phyloP scores from a whole-genome alignment of 2,888 invertebrate species.

The Andrena trimmerana region DNA sequence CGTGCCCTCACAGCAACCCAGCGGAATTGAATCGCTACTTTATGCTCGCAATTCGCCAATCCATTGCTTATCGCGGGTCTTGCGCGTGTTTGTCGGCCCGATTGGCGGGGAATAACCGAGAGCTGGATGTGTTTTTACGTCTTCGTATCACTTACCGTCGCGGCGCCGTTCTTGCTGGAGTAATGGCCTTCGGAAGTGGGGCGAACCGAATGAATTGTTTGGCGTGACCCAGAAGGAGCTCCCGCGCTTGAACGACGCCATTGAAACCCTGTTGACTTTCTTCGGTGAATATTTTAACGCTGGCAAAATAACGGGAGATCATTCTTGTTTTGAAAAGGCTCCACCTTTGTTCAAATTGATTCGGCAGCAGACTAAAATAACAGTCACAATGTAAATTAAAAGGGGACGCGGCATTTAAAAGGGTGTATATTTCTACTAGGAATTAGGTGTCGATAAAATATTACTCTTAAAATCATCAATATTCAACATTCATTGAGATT shows the following conservation, averaged over 20 bases:
- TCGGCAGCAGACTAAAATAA: too few relatives aligned
- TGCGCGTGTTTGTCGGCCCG: slow-evolving; percentile 5
- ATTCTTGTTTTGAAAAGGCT: neutral
- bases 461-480: too few relatives aligned
- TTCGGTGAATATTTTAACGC: slow-evolving; percentile 22
- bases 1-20: slow-evolving; percentile 38
- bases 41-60: slow-evolving; percentile 37
- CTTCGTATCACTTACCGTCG: slow-evolving; percentile 25
- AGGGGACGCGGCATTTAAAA: too few relatives aligned
- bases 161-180: neutral
- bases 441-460: too few relatives aligned
- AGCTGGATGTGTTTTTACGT: slow-evolving; percentile 32
- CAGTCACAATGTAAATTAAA: too few relatives aligned
- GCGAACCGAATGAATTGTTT: slow-evolving; percentile 25
- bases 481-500: too few relatives aligned
- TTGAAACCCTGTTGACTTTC: neutral
- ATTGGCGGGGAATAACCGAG: slow-evolving; percentile 10
- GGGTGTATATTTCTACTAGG: too few relatives aligned
- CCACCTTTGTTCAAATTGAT: too few relatives aligned
- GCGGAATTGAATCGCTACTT: slow-evolving; percentile 56
- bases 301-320: neutral
- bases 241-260: too few relatives aligned
- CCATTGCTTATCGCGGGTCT: slow-evolving; percentile 9
- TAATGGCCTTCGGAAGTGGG: slow-evolving; percentile 32
- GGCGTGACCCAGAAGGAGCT: slow-evolving; percentile 20